A percentile compares a stretch with the other conserved stretches of the same genome.
Conservation (phyloP, 92 coral and sea anemone species). For the Palythoa grandis region DNA sequence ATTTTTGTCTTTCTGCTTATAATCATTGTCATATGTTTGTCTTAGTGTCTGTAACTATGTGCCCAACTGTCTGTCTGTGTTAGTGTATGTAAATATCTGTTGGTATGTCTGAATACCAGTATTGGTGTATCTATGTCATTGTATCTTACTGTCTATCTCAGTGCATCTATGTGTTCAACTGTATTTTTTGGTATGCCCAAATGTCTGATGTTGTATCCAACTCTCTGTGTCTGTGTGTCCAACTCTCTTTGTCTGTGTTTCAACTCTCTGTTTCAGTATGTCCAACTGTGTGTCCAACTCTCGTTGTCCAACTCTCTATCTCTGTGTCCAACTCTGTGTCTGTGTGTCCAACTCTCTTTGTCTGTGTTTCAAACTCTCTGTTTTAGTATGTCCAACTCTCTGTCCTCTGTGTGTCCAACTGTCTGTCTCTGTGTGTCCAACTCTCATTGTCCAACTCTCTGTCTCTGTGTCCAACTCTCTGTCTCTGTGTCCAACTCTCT, state of each 20-base stretch:
- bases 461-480: too few species aligned
- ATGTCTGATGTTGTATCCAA: too few species aligned
- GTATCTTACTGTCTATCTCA: too few species aligned
- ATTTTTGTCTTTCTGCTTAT: background rate
- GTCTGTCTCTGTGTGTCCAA: background rate
- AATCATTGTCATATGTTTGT: background rate
- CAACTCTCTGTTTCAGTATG: background rate
- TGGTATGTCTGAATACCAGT: too few species aligned
- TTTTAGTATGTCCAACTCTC: background rate
- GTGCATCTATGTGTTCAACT: too few species aligned
- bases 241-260: background rate
- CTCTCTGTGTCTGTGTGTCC: background rate
- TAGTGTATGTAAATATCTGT: too few species aligned
- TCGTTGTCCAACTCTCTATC: too few species aligned
- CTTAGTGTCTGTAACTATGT: too few species aligned
- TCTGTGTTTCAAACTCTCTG: background rate
- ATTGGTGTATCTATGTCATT: too few species aligned
- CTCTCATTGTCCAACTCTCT: background rate
- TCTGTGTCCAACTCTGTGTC: background rate
- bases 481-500: background rate
- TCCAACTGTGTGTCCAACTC: background rate
- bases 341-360: background rate
- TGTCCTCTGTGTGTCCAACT: background rate
- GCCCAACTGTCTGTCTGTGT: too few species aligned
- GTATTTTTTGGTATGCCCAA: too few species aligned